A percentile compares a stretch with the other conserved stretches of the same genome.
These are phyloP conservation scores for Drosophila ezoana DNA, from an alignment of 2,888 invertebrate genomes.

Conservation along the genomic window DNA sequence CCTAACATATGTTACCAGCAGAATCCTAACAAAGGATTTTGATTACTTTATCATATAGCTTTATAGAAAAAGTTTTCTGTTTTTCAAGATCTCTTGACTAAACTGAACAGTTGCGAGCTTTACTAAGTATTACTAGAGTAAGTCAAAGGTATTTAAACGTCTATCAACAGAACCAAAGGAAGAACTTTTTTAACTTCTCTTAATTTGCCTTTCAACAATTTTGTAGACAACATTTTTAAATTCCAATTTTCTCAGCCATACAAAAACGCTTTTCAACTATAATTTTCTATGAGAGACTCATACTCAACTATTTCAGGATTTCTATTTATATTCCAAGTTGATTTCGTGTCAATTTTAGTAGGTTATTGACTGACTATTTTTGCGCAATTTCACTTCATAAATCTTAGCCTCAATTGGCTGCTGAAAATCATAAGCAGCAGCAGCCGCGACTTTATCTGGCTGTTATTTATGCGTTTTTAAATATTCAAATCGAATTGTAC, in stretches of 20 bases:
- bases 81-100: no score
- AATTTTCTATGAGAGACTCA: not conserved
- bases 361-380: conserved; percentile 18
- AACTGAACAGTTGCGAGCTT: no score
- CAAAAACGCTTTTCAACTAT: no score
- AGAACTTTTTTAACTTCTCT: no score
- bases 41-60: no score
- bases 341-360: conserved; percentile 11
- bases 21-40: no score
- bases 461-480: conserved; percentile 75
- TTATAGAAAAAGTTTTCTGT: no score
- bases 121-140: not conserved
- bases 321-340: no score
- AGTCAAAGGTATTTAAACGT: not conserved
- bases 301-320: not conserved
- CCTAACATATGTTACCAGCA: no score
- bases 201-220: no score
- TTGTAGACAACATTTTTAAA: no score
- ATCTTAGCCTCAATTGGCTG: conserved; percentile 44
- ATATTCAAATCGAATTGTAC: conserved; percentile 69
- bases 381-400: conserved; percentile 40
- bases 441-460: conserved; percentile 29
- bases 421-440: conserved; percentile 26
- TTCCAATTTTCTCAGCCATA: no score
- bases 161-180: not conserved